Conservation (phyloP, 2,797 vertebrate genomes). For the Siniperca obscura region DNA sequence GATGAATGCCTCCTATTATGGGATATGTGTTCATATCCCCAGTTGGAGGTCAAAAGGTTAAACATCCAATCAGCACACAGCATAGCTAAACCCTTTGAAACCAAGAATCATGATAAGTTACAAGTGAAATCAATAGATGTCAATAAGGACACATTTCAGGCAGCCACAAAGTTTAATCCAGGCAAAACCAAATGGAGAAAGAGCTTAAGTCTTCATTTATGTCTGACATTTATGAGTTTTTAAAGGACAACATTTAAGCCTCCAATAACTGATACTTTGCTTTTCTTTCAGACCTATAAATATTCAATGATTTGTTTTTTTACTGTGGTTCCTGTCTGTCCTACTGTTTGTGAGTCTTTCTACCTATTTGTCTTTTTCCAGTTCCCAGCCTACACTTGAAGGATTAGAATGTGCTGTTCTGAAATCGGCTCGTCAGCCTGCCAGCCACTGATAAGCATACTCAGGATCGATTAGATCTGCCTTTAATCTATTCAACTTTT, state of each 20-base stretch:
- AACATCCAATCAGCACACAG: conserved; percentile 68
- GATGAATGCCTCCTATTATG: conserved; percentile 64
- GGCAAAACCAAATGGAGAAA: not conserved
- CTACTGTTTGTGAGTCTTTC: conserved; percentile 19
- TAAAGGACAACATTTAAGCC: conserved; percentile 20
- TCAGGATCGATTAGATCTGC: conserved; percentile 77
- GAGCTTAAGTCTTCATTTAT: conserved; percentile 22
- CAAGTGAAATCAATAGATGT: conserved; percentile 48
- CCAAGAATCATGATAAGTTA: conserved; percentile 42
- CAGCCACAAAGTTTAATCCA: conserved; percentile 15
- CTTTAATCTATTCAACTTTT: conserved; percentile 80
- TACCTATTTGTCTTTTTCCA: conserved; percentile 57
- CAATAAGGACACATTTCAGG: conserved; percentile 27
- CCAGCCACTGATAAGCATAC: conserved; percentile 74
- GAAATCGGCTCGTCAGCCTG: conserved; percentile 75
- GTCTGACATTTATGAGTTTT: conserved; percentile 8
- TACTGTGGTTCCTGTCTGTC: conserved; percentile 5
- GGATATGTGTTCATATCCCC: conserved; percentile 56
- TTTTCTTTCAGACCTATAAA: not conserved
- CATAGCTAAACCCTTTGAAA: conserved; percentile 49
- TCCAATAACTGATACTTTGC: not conserved
- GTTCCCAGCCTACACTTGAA: conserved; percentile 57
- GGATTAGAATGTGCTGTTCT: conserved; percentile 66
- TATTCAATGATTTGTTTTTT: not conserved
- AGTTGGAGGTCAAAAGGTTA: conserved; percentile 65